Conservation (phyloP, 1,140 invertebrate genomes). For the Drosophila carrolli region DNA sequence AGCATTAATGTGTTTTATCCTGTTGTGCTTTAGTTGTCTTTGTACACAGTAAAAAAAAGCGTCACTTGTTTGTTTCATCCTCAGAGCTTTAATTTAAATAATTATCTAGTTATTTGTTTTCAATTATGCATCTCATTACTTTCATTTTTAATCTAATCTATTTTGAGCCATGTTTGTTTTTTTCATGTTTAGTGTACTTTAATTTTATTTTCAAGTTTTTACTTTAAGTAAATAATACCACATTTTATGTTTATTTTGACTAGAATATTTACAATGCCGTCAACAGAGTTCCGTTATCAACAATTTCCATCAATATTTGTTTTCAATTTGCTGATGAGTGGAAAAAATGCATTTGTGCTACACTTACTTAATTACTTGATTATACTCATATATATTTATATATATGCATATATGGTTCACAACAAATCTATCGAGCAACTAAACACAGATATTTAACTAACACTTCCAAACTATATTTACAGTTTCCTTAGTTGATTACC, state of each 20-base stretch:
- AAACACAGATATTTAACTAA: conserved; percentile 72
- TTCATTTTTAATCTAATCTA: conserved; percentile 33
- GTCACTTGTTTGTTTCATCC: conserved; percentile 8
- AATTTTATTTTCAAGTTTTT: conserved; percentile 30
- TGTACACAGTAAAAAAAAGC: conserved; percentile 29
- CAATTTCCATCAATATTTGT: conserved; percentile 38
- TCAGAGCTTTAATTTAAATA: conserved; percentile 26
- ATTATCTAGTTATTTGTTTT: conserved; percentile 45
- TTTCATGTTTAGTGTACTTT: conserved; percentile 9
- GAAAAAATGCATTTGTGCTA: conserved; percentile 70
- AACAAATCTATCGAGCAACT: conserved; percentile 64
- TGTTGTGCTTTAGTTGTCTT: conserved; percentile 6
- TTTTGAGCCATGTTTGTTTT: conserved; percentile 54
- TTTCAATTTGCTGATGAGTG: conserved; percentile 45
- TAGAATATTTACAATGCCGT: conserved; percentile 52
- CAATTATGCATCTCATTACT: conserved; percentile 34
- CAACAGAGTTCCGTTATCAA: conserved; percentile 24
- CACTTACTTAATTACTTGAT: conserved; percentile 55
- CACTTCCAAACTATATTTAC: conserved; percentile 54
- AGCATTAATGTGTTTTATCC: conserved; percentile 9
- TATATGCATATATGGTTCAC: conserved; percentile 62
- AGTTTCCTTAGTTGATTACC: conserved; percentile 26
- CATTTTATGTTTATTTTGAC: conserved; percentile 46
- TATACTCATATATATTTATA: conserved; percentile 34
- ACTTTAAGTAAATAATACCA: conserved; percentile 77